Base-by-base conservation (phyloP, 2,888 invertebrate genomes). In the Craniophora ligustri region DNA sequence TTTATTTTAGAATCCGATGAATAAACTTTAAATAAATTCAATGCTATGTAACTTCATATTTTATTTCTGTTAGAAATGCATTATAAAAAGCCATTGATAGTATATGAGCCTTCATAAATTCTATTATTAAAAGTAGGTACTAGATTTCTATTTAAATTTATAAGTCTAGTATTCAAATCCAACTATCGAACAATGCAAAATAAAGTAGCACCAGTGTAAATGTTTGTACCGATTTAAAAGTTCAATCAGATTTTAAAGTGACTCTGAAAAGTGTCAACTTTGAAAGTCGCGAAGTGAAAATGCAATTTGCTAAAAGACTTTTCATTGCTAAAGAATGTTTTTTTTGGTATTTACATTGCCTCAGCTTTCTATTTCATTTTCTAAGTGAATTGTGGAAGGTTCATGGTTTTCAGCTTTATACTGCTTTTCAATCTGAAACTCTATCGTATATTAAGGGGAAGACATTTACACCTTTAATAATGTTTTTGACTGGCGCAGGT, bases 271-370 rank as follows among this genome's bases (percentile, higher is more conserved):
- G 60, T 66, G 70, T 67, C 67, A 64, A 66, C 57, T 65, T 68
- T 58, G 56, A 48, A 59, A 66, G 51, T 64, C 59, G 64, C 34
- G 50, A 55, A 53, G 63, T 59, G 56, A 56, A 64, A 67, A 69
- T 67, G 70, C 75, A 78, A 80, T 80, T 78, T 70, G 64, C 74
- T 78, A 72, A 80, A 70, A 76, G 68, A 66, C 66, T 71, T 62
- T 72, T 59, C 55, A 59, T 66, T 67, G 47, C 46, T 51, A 31
- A 47, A 59, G 42, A 67, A 64, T 67, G 50, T 54, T 73, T 64
- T 56, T 47, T 64, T 56, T 47, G 14, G 51, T 53, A 55, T 61
- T 54, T 55, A 54, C 46, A 47, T 36, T 14, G 44, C 42, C 42
- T 58, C 51, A 30, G 55, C 54, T 53, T 63, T 62, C 55, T 41